Percentiles rank a stretch among this genome's conserved stretches.
Evolutionary conservation across 1,140 invertebrate species (phyloP).

Genomic region (Phenacoccus solenopsis): DNA sequence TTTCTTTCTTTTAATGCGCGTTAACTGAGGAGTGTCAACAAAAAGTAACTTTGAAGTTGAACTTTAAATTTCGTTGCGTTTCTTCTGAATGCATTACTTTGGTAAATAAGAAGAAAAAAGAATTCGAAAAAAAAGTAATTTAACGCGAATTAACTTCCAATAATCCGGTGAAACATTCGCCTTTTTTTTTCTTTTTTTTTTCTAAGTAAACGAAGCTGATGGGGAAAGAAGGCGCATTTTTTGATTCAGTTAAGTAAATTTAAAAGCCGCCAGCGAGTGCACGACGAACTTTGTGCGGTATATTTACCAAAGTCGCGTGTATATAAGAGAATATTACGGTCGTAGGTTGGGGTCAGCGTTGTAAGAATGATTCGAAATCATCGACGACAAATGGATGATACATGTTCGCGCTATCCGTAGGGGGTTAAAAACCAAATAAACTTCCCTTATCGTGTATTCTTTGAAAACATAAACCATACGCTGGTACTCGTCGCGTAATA

Average conservation of each 20-base stretch:
- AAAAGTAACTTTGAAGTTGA: no score
- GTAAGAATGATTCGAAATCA: background rate
- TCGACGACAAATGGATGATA: constrained; percentile 16
- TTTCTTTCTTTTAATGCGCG: no score
- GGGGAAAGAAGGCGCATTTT: no score
- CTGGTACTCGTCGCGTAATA: background rate
- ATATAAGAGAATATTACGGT: background rate
- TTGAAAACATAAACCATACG: constrained; percentile 13
- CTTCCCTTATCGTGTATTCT: background rate
- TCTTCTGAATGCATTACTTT: background rate
- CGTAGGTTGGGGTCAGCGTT: background rate
- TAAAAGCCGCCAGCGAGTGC: background rate
- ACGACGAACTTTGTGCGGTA: no score
- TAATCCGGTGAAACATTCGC: background rate
- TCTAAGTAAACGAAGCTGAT: no score
- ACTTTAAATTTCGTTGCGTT: no score
- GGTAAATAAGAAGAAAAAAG: background rate
- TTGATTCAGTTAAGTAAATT: background rate
- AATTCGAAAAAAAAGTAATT: background rate
- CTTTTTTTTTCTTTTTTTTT: background rate
- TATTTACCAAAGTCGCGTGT: constrained; percentile 11
- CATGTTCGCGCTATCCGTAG: constrained; percentile 7
- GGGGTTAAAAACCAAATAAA: constrained; percentile 9
- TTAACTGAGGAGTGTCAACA: no score
- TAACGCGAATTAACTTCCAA: constrained; percentile 16